Evolutionary conservation across 2,113 vertebrate genomes (phyloP).

Genomic region (Eudyptes chrysolophus): DNA sequence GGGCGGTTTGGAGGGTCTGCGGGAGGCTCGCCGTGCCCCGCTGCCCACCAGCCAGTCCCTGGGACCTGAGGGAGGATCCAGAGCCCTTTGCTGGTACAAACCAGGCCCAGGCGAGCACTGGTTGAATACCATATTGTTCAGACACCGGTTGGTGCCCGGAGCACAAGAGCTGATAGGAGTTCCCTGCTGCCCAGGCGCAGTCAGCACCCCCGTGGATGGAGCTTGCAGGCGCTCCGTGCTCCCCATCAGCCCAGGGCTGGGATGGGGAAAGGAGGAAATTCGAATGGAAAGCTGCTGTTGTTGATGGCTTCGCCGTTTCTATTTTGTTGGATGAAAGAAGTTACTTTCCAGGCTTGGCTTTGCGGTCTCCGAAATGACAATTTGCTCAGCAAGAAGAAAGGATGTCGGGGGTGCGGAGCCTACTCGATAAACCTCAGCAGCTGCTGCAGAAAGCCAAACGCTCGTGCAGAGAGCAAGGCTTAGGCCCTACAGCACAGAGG

Average conservation of each 20-base stretch:
- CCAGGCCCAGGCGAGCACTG: neutral
- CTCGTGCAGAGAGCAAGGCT: neutral
- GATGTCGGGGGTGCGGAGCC: rapidly evolving
- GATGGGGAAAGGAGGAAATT: neutral
- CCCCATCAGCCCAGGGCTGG: neutral
- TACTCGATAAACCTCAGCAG: neutral
- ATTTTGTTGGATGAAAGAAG: neutral
- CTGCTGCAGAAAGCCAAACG: neutral
- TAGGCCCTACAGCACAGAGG: neutral
- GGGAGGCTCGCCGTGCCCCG: neutral
- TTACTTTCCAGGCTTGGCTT: neutral
- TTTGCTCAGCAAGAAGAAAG: neutral
- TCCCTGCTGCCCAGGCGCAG: neutral
- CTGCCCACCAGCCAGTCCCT: neutral
- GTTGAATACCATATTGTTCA: rapidly evolving
- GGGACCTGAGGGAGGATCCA: neutral
- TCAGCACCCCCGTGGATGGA: neutral
- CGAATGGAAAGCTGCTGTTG: rapidly evolving
- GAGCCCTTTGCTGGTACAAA: neutral
- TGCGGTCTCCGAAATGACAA: neutral
- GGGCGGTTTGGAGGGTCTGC: neutral
- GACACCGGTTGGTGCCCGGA: rapidly evolving
- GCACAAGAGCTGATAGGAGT: too few species aligned
- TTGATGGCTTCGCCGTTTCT: neutral
- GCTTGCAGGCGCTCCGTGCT: rapidly evolving